Evolutionary conservation across 2,888 invertebrate genomes (phyloP).

Genomic region (Agrotis segetum): DNA sequence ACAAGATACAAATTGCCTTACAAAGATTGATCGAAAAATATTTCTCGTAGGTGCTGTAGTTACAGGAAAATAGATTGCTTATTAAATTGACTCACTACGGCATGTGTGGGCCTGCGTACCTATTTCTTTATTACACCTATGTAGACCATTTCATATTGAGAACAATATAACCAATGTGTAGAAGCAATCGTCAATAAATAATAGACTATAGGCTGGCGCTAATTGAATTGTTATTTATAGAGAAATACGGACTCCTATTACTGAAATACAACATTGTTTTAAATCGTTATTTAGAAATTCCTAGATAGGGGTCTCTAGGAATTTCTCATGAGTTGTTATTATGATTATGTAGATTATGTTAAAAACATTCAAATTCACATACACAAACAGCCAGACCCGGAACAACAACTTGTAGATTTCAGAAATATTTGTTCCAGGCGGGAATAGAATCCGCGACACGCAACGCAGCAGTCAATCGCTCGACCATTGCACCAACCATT

Average conservation of each 20-base stretch:
- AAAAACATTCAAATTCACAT: no score
- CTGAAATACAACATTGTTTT: not conserved
- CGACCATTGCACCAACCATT: no score
- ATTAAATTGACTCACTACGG: not conserved
- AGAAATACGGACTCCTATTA: not conserved
- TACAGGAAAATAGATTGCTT: not conserved
- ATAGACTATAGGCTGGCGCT: not conserved
- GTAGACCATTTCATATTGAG: not conserved
- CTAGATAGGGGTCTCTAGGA: no score
- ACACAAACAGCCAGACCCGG: no score
- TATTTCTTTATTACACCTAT: not conserved
- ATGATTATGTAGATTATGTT: no score
- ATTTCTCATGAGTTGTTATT: no score
- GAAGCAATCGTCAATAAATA: slow-evolving; percentile 6
- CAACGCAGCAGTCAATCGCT: no score
- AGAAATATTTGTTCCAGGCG: no score
- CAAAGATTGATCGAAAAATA: not conserved
- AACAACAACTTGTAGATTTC: no score
- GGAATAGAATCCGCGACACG: no score
- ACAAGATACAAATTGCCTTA: not conserved
- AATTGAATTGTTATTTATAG: slow-evolving; percentile 26
- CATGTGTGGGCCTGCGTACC: no score
- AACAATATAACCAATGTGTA: not conserved
- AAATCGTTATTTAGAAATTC: no score
- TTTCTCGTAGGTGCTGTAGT: not conserved